phyloP scores from a whole-genome alignment of 2,113 vertebrate genomes.

The Phrynosoma blainvillii region DNA sequence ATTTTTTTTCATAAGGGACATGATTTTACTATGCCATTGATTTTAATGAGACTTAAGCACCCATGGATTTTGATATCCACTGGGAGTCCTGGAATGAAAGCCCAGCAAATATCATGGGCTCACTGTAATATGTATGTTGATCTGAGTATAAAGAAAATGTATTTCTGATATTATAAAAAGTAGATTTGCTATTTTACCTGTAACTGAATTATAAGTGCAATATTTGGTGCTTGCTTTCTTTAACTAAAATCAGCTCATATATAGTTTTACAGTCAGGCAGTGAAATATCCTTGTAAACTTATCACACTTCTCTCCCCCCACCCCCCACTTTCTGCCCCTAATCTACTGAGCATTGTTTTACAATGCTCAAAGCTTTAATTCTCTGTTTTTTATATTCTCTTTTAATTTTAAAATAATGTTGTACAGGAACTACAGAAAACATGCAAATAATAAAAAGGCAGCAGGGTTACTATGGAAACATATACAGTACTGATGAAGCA shows the following conservation, averaged over 20 bases:
- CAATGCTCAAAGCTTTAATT: slow-evolving; percentile 7
- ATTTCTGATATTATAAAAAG: neutral
- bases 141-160: neutral
- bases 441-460: neutral
- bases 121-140: neutral
- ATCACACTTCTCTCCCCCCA: neutral
- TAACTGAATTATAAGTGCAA: neutral
- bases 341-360: slow-evolving; percentile 24
- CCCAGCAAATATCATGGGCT: too few species aligned
- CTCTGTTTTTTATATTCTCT: neutral
- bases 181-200: neutral
- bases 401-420: slow-evolving; percentile 19
- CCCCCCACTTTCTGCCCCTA: neutral
- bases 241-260: neutral
- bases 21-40: too few species aligned
- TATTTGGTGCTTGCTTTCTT: neutral
- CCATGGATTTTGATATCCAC: too few species aligned
- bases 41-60: too few species aligned
- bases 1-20: too few species aligned
- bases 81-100: too few species aligned
- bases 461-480: neutral
- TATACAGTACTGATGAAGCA: neutral
- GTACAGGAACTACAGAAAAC: slow-evolving; percentile 3
- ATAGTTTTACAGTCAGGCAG: neutral
- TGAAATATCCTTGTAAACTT: neutral